Conservation (phyloP, 2,888 invertebrate genomes). For the Anagyrus pseudococci region DNA sequence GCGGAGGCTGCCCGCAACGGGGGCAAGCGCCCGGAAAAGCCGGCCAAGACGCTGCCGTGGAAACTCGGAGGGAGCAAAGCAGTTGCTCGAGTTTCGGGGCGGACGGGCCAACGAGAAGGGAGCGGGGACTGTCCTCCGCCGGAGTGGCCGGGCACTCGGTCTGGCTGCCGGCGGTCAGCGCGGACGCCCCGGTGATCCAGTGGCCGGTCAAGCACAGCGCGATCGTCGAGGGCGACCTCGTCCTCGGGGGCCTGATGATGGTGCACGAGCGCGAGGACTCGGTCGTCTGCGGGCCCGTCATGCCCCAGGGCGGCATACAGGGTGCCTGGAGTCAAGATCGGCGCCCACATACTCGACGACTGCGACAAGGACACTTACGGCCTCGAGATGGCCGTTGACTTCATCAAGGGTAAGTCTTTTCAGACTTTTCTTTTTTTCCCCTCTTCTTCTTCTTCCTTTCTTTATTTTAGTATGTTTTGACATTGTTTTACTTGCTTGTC, state of each 20-base stretch:
- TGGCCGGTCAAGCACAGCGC: conserved; percentile 84
- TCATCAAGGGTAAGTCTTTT: conserved; percentile 81
- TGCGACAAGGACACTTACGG: conserved; percentile 93
- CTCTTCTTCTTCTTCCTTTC: too few relatives aligned
- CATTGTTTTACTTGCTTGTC: too few relatives aligned
- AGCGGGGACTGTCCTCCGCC: too few relatives aligned
- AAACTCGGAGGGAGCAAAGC: too few relatives aligned
- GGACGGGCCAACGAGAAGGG: too few relatives aligned
- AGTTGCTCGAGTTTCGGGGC: too few relatives aligned
- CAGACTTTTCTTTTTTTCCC: too few relatives aligned
- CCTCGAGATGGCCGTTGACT: conserved; percentile 90
- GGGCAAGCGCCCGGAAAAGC: too few relatives aligned
- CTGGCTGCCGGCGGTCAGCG: neutral
- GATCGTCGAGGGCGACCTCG: conserved; percentile 81
- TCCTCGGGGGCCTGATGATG: conserved; percentile 91
- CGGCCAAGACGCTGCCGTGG: too few relatives aligned
- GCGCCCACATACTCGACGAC: conserved; percentile 88
- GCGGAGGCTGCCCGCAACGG: too few relatives aligned
- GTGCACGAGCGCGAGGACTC: conserved; percentile 85
- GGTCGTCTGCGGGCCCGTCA: conserved; percentile 83
- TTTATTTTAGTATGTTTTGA: too few relatives aligned
- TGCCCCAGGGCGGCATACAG: conserved; percentile 87
- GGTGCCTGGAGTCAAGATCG: conserved; percentile 79
- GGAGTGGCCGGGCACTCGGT: too few relatives aligned
- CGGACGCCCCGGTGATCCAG: conserved; percentile 16